Evolutionary conservation across 2,888 invertebrate species (phyloP), one percentile per base, ranked within the genome.

Genomic region (Anoncus sp.): DNA sequence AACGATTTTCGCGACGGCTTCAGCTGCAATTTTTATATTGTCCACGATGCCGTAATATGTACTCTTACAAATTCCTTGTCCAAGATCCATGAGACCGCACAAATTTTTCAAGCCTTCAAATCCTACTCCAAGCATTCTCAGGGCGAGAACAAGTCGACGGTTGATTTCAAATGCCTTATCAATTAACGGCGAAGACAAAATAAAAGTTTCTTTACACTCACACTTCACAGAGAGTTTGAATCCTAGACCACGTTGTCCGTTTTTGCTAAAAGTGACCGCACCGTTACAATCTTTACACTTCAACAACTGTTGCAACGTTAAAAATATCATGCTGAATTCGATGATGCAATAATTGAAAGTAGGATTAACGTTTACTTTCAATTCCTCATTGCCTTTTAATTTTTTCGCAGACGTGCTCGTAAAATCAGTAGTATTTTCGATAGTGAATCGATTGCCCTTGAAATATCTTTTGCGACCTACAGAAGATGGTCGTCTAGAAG

Each of bases 71-170:
- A 77, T 18, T 40, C 63, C 57, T 22, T 45, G 63, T 53, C 62
- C 53, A 27, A 75, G 40, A 72, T 79, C 79, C 79, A 79, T 75
- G 16, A 79, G 20, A 40, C 60, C 67, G 49, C 66, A 66, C 16
- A 75, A 75, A 16, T 38, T 69, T 49, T 20, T 73, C n/a, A 72
- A 40, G 35, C 72, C 66, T 57, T 69, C 20, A 24, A 66, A 49
- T 31, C 72, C 79, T 20, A 75, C 35, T 10, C 75, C 79, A 40
- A 79, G 60, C 35, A 77, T 53, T 51, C 69, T 47, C 73, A 74
- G 24, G 10, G 59, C 65, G 24, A 73, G 24, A 40, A 73, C 63
- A 49, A 77, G n/a, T 65, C 73, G 47, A 49, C 77, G 35, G 22
- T 59, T 59, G 59, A 59, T 59, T 59, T 59, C 59, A 67, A 62